Evolutionary conservation across 2,888 invertebrate genomes (phyloP).

Genomic region (Eledona agricola): DNA sequence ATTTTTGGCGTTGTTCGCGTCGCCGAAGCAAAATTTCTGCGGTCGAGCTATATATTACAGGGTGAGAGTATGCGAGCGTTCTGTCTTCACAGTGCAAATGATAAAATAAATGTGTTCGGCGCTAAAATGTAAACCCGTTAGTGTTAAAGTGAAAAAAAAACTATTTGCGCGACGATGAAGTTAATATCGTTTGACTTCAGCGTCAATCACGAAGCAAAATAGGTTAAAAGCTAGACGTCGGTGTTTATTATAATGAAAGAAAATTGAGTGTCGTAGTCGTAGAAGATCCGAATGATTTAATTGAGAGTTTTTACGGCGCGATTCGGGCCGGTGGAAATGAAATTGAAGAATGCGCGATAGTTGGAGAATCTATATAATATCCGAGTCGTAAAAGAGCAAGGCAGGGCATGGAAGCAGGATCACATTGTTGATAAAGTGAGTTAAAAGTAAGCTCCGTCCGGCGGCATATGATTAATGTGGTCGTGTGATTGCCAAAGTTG

Average conservation of each 20-base stretch:
- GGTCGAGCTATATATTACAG: too few relatives aligned
- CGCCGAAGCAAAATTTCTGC: too few relatives aligned
- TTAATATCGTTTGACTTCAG: not conserved
- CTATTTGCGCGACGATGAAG: too few relatives aligned
- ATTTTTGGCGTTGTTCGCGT: too few relatives aligned
- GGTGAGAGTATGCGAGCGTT: too few relatives aligned
- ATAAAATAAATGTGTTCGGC: too few relatives aligned
- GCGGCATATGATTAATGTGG: constrained; percentile 53
- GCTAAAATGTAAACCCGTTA: too few relatives aligned
- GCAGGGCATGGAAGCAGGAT: constrained; percentile 17
- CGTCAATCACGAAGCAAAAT: constrained; percentile 1
- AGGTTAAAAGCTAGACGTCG: constrained; percentile 1
- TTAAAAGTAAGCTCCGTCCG: constrained; percentile 47
- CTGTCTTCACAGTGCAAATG: too few relatives aligned
- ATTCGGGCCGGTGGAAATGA: constrained; percentile 20
- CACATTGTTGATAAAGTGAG: constrained; percentile 47
- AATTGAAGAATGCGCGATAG: constrained; percentile 33
- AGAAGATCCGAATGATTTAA: constrained; percentile 8
- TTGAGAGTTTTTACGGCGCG: constrained; percentile 18
- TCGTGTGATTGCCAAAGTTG: constrained; percentile 53
- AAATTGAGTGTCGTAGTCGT: not conserved
- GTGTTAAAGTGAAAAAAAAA: too few relatives aligned
- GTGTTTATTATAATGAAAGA: not conserved
- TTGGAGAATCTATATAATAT: constrained; percentile 32
- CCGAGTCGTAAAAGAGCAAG: constrained; percentile 25